Conservation (phyloP, 1,140 invertebrate genomes). For the Pogonus chalceus region DNA sequence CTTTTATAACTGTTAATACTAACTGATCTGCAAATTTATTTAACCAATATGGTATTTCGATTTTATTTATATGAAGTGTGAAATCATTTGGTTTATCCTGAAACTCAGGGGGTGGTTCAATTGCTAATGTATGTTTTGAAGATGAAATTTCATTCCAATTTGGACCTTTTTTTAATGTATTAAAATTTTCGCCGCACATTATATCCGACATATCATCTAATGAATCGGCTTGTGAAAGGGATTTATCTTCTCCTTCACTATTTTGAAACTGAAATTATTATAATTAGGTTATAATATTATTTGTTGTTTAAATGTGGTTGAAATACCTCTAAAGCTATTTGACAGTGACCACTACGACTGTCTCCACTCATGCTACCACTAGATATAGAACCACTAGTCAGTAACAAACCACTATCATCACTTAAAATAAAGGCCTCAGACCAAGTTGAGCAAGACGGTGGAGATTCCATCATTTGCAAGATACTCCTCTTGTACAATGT, state of each 20-base stretch:
- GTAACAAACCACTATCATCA: conserved; percentile 50
- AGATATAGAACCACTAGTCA: conserved; percentile 52
- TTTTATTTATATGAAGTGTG: neutral
- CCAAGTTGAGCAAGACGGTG: conserved; percentile 46
- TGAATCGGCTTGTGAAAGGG: conserved; percentile 51
- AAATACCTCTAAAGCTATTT: conserved; percentile 45
- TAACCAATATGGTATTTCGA: neutral
- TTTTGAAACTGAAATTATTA: conserved; percentile 43
- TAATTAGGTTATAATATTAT: neutral
- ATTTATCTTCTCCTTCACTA: conserved; percentile 54
- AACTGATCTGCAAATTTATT: conserved; percentile 27
- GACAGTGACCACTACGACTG: conserved; percentile 40
- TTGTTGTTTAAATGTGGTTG: conserved; percentile 7
- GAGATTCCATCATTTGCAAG: conserved; percentile 43
- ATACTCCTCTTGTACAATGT: conserved; percentile 16
- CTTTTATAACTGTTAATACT: conserved; percentile 23
- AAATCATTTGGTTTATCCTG: conserved; percentile 44
- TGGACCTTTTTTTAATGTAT: conserved; percentile 68
- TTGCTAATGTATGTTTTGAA: conserved; percentile 42
- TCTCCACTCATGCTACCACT: conserved; percentile 43
- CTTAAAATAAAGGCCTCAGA: conserved; percentile 47
- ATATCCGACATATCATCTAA: conserved; percentile 53
- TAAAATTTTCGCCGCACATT: conserved; percentile 69
- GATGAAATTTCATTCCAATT: conserved; percentile 39
- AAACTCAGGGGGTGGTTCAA: conserved; percentile 70